Evolutionary conservation across 2,888 invertebrate genomes (phyloP).

Genomic region (Cynaeus angustus): DNA sequence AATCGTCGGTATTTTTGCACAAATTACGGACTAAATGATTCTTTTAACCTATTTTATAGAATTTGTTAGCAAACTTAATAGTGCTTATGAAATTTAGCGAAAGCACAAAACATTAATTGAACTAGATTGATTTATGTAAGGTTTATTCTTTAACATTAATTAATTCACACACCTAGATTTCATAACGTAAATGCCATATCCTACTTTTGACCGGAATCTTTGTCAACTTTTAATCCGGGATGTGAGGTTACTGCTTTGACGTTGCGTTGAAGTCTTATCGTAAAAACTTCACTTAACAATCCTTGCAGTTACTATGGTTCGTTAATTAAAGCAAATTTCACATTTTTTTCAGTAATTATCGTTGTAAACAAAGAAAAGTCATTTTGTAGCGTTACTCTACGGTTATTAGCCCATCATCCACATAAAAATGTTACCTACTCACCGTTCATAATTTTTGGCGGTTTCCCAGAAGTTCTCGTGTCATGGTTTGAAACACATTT

Average conservation of each 20-base stretch:
- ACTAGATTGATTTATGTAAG: slow-evolving; percentile 29
- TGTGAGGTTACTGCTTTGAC: slow-evolving; percentile 33
- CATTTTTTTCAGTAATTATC: slow-evolving; percentile 15
- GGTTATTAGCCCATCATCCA: no score
- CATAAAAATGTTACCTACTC: slow-evolving; percentile 2
- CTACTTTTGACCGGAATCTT: slow-evolving; percentile 2
- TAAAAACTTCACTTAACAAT: not conserved
- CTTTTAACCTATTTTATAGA: not conserved
- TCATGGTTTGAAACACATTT: no score
- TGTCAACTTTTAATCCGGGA: slow-evolving; percentile 2
- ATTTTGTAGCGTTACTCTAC: not conserved
- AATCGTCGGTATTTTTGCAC: not conserved
- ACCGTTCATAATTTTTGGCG: slow-evolving; percentile 13
- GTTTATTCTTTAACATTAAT: slow-evolving; percentile 22
- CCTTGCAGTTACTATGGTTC: slow-evolving; percentile 1
- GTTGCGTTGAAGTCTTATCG: slow-evolving; percentile 35
- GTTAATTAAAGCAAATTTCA: slow-evolving; percentile 18
- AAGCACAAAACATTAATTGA: slow-evolving; percentile 13
- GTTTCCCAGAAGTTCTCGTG: no score
- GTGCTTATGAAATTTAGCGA: slow-evolving; percentile 25
- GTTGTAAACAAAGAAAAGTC: slow-evolving; percentile 7
- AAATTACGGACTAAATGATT: not conserved
- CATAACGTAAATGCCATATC: slow-evolving; percentile 9
- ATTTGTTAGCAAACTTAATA: not conserved
- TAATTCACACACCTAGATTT: slow-evolving; percentile 13